Evolutionary conservation across 2,888 invertebrate species (phyloP), one percentile per base, ranked within the genome.

Genomic region (Elysia crispata): DNA sequence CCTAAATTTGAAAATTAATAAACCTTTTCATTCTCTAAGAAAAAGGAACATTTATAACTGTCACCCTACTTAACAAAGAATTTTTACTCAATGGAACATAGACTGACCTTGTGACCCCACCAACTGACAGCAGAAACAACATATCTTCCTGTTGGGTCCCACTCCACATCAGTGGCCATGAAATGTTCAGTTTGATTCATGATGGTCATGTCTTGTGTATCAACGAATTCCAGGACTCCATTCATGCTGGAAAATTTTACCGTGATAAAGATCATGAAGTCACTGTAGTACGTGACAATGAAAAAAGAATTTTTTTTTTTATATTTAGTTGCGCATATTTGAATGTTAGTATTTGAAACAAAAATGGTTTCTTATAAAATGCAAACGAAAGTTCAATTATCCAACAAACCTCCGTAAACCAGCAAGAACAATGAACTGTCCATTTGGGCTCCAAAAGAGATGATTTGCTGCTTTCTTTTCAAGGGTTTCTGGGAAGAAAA

Each of bases 61-160:
- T 6, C 41, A 6, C 3, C 3, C 11, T 41, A 3, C 41, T 41
- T n/a, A n/a, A 41, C 11, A 41, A 41, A 11, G 11, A 41, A 41
- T 41, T 41, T 41, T 41, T 41, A 6, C 5, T 41, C 11, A 11
- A 6, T 41, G 11, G 11, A 41, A 41, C 3, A 74, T 6, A 20
- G 30, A 70, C 77, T 72, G 85, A 97, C 97, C 93, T 97, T 98
- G 83, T 97, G 96, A 90, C 97, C 98, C 95, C 98, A 98, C 83
- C 96, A 96, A 0, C 98, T 98, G 25, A 98, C 98, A 0, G 96
- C 97, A 0, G 98, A 98, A 76, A 97, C 96, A n/a, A 99, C 97
- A 90, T 97, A 99, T 83, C 99, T 95, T 0, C 99, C 99, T 1
- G 99, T 99, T 0, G 99, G 99, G 93, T 99, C 99, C 99, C 99